Evolutionary conservation across 2,113 vertebrate genomes (phyloP).

Genomic region (Coryphaenoides rupestris): DNA sequence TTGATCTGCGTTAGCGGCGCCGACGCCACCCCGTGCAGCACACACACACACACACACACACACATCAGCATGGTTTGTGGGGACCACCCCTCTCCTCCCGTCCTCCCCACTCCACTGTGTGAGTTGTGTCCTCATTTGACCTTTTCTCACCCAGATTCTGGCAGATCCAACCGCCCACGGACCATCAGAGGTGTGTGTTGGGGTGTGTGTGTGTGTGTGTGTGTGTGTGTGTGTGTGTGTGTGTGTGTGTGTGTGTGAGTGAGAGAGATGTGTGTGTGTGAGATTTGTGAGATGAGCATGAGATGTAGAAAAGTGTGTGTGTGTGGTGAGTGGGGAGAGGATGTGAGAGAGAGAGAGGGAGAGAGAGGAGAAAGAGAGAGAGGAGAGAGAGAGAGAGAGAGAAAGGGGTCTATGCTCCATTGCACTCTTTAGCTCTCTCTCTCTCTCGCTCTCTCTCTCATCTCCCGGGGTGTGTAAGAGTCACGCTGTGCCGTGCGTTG

Average conservation of each 20-base stretch:
- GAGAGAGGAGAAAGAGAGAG: background rate
- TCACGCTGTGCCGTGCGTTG: background rate
- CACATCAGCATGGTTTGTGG: background rate
- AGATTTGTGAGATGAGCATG: background rate
- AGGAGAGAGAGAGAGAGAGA: background rate
- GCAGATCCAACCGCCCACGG: too few relatives aligned
- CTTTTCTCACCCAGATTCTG: too few relatives aligned
- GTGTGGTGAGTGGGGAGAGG: background rate
- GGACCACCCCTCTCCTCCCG: too few relatives aligned
- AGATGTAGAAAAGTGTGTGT: background rate
- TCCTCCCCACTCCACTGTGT: too few relatives aligned
- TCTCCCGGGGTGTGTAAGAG: constrained; percentile 17
- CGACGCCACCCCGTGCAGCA: background rate
- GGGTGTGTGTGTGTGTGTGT: background rate
- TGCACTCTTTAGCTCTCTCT: constrained; percentile 41
- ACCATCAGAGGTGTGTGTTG: too few relatives aligned
- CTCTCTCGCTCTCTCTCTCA: constrained; percentile 11
- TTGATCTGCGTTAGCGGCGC: too few relatives aligned
- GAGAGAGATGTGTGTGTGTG: background rate
- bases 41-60: constrained; percentile 1
- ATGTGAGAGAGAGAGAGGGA: background rate
- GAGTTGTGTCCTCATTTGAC: too few relatives aligned
- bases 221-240: constrained; percentile 11
- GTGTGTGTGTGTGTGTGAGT: background rate
- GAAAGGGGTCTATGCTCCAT: background rate